phyloP scores from a whole-genome alignment of 35 echinoderm and acorn worm species.

The Lytechinus variegatus region DNA sequence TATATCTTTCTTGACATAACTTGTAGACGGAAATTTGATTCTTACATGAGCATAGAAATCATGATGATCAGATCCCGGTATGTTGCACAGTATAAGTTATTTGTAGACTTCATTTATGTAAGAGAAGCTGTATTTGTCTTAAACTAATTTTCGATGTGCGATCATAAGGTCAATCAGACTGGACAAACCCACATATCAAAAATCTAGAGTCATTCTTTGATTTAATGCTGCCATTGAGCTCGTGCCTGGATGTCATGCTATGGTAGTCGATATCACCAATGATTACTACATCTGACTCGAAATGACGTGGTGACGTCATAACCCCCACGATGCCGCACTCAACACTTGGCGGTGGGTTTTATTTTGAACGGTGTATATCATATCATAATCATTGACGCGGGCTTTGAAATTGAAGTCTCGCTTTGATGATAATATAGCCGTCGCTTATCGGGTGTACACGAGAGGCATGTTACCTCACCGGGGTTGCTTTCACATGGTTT shows the following conservation, averaged over 20 bases:
- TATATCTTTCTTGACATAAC: too few relatives aligned
- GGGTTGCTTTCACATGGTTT: not conserved
- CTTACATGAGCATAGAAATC: too few relatives aligned
- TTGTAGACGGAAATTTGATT: too few relatives aligned
- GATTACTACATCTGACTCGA: not conserved
- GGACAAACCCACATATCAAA: not conserved
- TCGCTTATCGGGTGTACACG: not conserved
- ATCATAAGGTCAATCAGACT: not conserved
- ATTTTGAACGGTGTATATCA: slow-evolving; percentile 14
- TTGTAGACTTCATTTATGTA: too few relatives aligned
- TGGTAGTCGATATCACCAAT: not conserved
- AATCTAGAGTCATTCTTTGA: not conserved
- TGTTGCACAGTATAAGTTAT: too few relatives aligned
- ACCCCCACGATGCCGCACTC: not conserved
- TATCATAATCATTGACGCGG: not conserved
- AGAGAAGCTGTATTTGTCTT: too few relatives aligned
- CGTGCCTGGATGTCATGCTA: not conserved
- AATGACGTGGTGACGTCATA: slow-evolving; percentile 1
- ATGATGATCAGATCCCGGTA: too few relatives aligned
- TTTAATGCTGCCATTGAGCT: not conserved
- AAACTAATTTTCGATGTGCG: too few relatives aligned
- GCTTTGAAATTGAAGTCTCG: not conserved
- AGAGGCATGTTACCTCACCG: not conserved
- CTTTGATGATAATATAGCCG: slow-evolving; percentile 9
- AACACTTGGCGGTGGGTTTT: not conserved